phyloP scores from a whole-genome alignment of 2,797 vertebrate species.

The Micrastur ruficollis region DNA sequence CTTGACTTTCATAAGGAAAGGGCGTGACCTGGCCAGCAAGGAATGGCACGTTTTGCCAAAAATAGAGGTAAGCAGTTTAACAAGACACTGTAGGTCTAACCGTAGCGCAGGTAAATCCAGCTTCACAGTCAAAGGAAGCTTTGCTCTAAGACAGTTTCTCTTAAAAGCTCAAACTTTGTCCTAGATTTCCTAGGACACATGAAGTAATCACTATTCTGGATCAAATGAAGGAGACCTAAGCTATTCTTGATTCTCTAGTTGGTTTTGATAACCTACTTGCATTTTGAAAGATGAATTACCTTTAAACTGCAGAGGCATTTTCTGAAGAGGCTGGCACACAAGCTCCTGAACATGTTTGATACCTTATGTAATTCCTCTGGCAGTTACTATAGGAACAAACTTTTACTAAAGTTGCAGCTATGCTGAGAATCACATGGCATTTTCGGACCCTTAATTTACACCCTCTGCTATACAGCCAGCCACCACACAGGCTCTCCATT shows the following conservation, averaged over 20 bases:
- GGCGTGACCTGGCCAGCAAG: too few species aligned
- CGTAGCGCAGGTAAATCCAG: background rate
- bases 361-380: background rate
- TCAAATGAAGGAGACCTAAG: background rate
- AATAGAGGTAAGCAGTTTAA: background rate
- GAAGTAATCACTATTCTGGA: background rate
- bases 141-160: background rate
- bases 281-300: background rate
- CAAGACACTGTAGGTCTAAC: background rate
- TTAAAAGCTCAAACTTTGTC: background rate
- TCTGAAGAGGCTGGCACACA: background rate
- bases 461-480: background rate
- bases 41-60: background rate
- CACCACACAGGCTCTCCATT: background rate
- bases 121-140: background rate
- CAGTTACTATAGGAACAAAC: slow-evolving; percentile 60
- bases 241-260: background rate
- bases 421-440: background rate
- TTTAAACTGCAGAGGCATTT: background rate
- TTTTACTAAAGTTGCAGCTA: background rate
- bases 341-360: background rate
- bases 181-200: background rate
- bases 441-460: background rate
- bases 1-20: background rate
- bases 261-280: background rate